Base-by-base conservation (phyloP, 2,113 vertebrate species). In the Tursiops truncatus region DNA sequence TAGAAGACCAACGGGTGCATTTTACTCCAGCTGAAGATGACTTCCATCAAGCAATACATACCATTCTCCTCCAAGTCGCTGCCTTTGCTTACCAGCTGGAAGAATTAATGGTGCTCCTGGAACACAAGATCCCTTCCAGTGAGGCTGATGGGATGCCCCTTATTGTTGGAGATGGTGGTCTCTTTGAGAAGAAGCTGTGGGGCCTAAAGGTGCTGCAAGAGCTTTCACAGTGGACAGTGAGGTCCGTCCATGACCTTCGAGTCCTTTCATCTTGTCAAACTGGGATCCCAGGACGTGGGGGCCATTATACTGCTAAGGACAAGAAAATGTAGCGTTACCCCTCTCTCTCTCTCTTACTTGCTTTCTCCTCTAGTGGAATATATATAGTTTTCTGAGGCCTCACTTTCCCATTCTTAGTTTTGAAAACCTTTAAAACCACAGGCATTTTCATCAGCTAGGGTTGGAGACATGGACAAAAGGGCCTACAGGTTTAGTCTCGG, bases 121-220 rank as follows among this genome's bases (percentile, higher is more conserved):
- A 98, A 68, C 98, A 98, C 91, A 96, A 70, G 0, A 86, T 98
- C 5, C 74, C 97, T 3, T 91, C 97, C 5, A 58, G 28, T 3
- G 97, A 98, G 88, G 96, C 98, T 14, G 47, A 0, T 1, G 89
- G 83, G 0, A 53, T 5, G 1, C 65, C 81, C 0, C 36, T 63
- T 0, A 3, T 26, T 0, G 1, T 0, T 3, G 81, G 89, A 5
- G 87, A 20, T 6, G 97, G 94, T 2, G 23, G 97, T 77, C 98
- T 98, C 70, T 99, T 99, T 0, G 98, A 98, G 96, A 98, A 98
- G 96, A 99, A 99, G 97, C 85, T 99, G 38, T 97, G 98, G 96
- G 99, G 98, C 62, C 92, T 99, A 33, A 98, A 98, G 1, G 99
- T 99, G 96, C 97, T 99, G 60, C 98, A 96, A 53, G 98, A 99